Conservation (phyloP, 2,797 vertebrate species). For the Gobio occitaniae region DNA sequence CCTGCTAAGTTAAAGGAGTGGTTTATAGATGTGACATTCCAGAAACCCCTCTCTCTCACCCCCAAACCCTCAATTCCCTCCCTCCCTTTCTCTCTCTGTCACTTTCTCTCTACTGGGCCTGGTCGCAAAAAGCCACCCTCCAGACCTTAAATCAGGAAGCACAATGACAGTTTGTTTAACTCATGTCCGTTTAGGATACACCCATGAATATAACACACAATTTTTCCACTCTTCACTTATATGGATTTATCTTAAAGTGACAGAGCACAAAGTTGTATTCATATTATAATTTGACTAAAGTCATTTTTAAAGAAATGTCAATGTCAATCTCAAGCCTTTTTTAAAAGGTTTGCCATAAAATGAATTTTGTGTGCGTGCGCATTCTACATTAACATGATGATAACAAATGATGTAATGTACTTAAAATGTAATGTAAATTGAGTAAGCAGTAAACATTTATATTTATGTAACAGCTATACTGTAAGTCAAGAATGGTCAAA, state of each 20-base stretch:
- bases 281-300: not conserved
- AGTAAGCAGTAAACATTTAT: not conserved
- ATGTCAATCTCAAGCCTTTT: not conserved
- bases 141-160: constrained; percentile 63
- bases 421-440: not conserved
- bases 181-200: constrained; percentile 58
- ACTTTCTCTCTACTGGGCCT: constrained; percentile 29
- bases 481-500: not conserved
- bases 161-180: constrained; percentile 61
- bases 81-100: not conserved
- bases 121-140: constrained; percentile 54
- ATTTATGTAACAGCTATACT: not conserved
- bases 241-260: constrained; percentile 17
- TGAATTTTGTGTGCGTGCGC: not conserved
- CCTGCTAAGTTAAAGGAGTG: constrained; percentile 49
- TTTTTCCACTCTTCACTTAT: constrained; percentile 53
- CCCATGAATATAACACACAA: constrained; percentile 51
- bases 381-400: not conserved
- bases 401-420: not conserved
- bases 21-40: constrained; percentile 59
- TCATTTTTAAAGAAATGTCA: not conserved
- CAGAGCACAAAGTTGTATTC: not conserved
- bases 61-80: not conserved
- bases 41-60: not conserved
- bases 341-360: not conserved